Evolutionary conservation across 2,888 invertebrate genomes (phyloP).

Genomic region (Smittia aterrima): DNA sequence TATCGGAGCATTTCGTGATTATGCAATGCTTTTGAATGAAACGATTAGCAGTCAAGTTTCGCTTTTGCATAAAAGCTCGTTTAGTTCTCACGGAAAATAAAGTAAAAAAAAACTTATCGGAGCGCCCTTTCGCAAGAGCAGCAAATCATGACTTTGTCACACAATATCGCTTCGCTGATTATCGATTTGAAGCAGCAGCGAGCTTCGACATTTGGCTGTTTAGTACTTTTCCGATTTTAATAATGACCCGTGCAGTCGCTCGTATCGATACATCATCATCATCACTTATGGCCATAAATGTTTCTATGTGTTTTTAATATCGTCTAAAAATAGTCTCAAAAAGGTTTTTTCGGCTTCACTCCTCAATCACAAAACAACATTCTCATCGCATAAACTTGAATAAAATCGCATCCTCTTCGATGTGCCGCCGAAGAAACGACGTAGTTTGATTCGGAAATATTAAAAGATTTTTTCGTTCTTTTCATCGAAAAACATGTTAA

Average conservation of each 20-base stretch:
- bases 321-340: neutral
- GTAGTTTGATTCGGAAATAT: neutral
- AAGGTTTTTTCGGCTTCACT: neutral
- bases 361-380: neutral
- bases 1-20: too few relatives aligned
- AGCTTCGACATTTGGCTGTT: neutral
- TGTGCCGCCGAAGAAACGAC: neutral
- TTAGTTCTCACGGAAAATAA: neutral
- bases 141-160: slow-evolving; percentile 14
- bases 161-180: neutral
- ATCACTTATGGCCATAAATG: neutral
- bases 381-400: neutral
- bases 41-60: too few relatives aligned
- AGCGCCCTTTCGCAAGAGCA: neutral
- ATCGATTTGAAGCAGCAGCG: neutral
- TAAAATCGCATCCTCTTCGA: neutral
- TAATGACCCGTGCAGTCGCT: neutral
- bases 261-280: neutral
- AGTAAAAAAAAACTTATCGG: neutral
- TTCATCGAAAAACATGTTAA: too few relatives aligned
- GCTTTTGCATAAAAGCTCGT: too few relatives aligned
- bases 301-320: neutral
- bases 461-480: too few relatives aligned
- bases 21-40: too few relatives aligned
- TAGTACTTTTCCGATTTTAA: neutral